Evolutionary conservation across 2,113 vertebrate species (phyloP), one percentile per base, ranked within the genome.

Genomic region (Sceloporus tristichus): DNA sequence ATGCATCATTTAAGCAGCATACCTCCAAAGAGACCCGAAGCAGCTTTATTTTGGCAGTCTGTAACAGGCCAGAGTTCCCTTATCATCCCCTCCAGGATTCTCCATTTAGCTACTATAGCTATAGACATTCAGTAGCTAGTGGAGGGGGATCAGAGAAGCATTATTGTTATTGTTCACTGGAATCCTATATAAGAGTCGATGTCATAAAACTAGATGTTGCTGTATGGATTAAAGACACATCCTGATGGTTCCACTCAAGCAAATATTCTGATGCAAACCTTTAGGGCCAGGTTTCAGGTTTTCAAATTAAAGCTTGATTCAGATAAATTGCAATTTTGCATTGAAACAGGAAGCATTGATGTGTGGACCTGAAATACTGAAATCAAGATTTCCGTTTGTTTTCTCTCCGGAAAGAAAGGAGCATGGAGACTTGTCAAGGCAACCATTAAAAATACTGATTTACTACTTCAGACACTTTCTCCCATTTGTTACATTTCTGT

Each of bases 401-500:
- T 83, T 62, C 14, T 34, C 48, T 56, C n/a, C 79, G 42, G 29
- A 40, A 40, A 56, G 42, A 84, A 59, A 77, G 34, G 1, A 54
- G 2, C 16, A 18, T 29, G 25, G 29, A 48, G 42, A 38, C 23
- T 6, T 77, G 40, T 77, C 2, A 2, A 83, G 71, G 38, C 27
- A 88, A 65, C 38, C 68, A n/a, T 87, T 62, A 2, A 8, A 25
- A 71, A 11, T 27, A 9, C 62, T 77, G 80, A 78, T 78, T 78
- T 83, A 70, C 40, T 54, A 1, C 27, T 65, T 48, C 27, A 27
- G 70, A 5, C 4, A 0, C 9, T 56, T 7, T 29, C 27, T 66
- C n/a, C 23, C 73, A 77, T 83, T 88, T 83, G 29, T 56, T 88
- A 23, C 48, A 38, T 84, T 74, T 77, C 25, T 70, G 6, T 18